Base-by-base conservation (phyloP, 2,113 vertebrate genomes). In the Rissa tridactyla region DNA sequence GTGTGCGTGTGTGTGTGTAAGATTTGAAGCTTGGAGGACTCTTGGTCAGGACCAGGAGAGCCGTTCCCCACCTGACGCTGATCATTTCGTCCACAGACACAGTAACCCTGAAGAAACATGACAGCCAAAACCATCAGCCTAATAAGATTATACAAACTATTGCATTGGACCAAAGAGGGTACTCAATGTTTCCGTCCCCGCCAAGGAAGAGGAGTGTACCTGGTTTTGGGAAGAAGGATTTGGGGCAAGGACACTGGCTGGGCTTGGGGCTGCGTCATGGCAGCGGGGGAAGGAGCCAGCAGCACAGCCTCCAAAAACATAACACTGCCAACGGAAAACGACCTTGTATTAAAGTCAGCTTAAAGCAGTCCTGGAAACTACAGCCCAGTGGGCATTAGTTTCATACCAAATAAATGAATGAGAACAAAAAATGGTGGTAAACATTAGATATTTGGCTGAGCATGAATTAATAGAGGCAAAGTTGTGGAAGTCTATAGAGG, bases 171-270 rank as follows among this genome's bases (percentile, higher is more conserved):
- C 17, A 30, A 71, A 55, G 29, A 25, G 38, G 21, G 70, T n/a
- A 38, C 0, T 0, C 30, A 20, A 4, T n/a, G 18, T 73, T 76
- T 77, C 68, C 0, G 0, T 72, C 20, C 55, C 36, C 1, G 3
- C 4, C 29, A 30, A 70, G 66, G 73, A 79, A 68, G 40, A 55
- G 51, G 25, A 75, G 20, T 3, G 1, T 44, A 58, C 55, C 69
- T 76, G 61, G n/a, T 54, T 71, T 79, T 40, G 10, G 14, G 44
- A 60, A 60, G 83, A 69, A 60, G 60, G 60, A 84, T 83, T 10
- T 60, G 27, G 52, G 25, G 15, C 5, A 3, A 9, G 15, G 34
- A 6, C 1, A 2, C 51, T 44, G 78, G 30, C 16, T 44, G 44
- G 51, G 32, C 36, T 38, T 49, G 21, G 66, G 47, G 34, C 52